Evolutionary conservation across 2,113 vertebrate genomes (phyloP).

Genomic region (Apteryx owenii): DNA sequence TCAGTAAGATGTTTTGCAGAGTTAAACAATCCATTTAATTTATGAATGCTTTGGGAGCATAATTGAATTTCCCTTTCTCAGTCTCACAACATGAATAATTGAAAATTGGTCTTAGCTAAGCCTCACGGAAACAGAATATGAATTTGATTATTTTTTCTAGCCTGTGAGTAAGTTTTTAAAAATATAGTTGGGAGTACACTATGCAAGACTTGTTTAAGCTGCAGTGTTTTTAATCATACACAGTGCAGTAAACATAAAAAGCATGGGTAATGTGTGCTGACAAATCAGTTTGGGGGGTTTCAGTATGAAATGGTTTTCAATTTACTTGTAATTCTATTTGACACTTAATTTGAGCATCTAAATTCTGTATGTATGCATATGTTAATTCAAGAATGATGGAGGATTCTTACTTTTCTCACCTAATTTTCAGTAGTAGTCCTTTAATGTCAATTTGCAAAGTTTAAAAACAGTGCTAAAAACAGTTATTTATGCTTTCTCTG

Average conservation of each 20-base stretch:
- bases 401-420: background rate
- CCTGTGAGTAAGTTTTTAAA: background rate
- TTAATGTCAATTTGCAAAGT: background rate
- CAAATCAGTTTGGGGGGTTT: fast-evolving
- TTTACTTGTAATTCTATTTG: background rate
- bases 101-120: background rate
- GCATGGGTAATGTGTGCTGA: background rate
- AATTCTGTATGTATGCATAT: fast-evolving
- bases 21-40: background rate
- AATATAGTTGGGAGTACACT: background rate
- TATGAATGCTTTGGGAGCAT: background rate
- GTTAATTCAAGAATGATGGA: background rate
- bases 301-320: background rate
- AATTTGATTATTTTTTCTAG: background rate
- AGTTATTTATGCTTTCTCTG: background rate
- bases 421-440: background rate
- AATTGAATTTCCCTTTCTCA: background rate
- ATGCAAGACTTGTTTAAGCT: background rate
- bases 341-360: background rate
- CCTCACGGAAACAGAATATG: background rate
- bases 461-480: background rate
- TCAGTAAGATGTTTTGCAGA: background rate
- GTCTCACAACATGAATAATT: background rate
- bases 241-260: background rate
- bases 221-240: background rate